Evolutionary conservation across 2,113 vertebrate species (phyloP), one percentile per base, ranked within the genome.

Genomic region (Ciconia stormi): DNA sequence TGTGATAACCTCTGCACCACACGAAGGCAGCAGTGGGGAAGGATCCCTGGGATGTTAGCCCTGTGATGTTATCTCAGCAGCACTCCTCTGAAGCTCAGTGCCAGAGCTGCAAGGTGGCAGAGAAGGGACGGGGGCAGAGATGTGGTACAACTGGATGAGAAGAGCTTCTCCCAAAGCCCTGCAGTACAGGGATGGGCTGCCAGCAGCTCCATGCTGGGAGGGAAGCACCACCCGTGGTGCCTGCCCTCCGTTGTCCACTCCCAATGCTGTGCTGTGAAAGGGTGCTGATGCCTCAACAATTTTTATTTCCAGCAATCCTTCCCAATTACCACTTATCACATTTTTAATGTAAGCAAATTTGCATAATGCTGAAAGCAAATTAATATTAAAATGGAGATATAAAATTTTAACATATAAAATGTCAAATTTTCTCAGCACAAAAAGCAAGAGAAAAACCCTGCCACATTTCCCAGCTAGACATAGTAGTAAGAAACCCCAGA

Each of bases 1-100:
- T 21, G 25, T 10, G 49, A 18, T 13, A 40, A n/a, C 6, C 50
- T 58, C 77, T 66, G 30, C 9, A 34, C 13, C 11, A 17, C 13
- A 13, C 0, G 2, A 6, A 30, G 25, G 14, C 32, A 56, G 59
- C 0, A 1, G 3, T 13, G 27, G 47, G 46, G 13, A n/a, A 42
- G 26, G 17, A 50, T 29, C 65, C 11, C 34, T 9, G 59, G 9
- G 30, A 1, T 2, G 1, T 13, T 59, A 42, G 11, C 22, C 30
- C 18, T 46, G 13, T 25, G 29, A 21, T 16, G 13, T 12, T 42
- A 19, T 9, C 46, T 59, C 56, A 47, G 63, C 21, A 55, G 4
- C 7, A 30, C 0, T 47, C 44, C n/a, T 59, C 49, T 19, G 27
- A 16, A 62, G 38, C 25, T 67, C 74, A 23, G 15, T 11, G 42